Conservation (phyloP, 2,113 vertebrate species). For the Candoia aspera region DNA sequence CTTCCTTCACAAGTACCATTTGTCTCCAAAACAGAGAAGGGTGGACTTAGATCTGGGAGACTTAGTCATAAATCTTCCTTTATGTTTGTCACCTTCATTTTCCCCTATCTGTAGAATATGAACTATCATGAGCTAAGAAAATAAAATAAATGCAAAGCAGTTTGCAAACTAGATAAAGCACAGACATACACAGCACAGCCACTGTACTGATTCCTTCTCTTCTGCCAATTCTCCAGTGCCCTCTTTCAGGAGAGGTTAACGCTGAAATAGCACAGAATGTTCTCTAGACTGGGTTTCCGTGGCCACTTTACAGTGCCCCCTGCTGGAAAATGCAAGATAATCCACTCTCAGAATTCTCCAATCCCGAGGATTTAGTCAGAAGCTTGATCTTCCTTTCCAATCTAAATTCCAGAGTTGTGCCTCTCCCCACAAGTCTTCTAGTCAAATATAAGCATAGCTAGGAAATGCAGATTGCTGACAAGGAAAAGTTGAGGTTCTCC, state of each 20-base stretch:
- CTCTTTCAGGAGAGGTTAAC: background rate
- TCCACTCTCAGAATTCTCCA: background rate
- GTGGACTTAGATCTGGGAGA: background rate
- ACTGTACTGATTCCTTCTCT: background rate
- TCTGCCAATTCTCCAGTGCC: conserved; percentile 14
- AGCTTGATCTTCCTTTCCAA: background rate
- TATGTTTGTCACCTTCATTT: background rate
- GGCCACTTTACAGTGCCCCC: conserved; percentile 1
- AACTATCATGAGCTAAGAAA: background rate
- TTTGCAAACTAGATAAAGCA: background rate
- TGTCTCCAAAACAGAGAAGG: background rate
- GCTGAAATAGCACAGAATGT: conserved; percentile 17
- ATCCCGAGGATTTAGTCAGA: background rate
- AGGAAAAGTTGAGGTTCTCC: conserved; percentile 85
- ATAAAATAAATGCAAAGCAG: background rate
- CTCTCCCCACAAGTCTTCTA: conserved; percentile 11
- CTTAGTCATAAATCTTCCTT: background rate
- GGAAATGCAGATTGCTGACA: conserved; percentile 74
- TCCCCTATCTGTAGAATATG: background rate
- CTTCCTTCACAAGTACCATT: background rate
- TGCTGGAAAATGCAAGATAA: background rate
- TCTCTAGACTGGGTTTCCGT: conserved; percentile 13
- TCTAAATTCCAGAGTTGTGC: background rate
- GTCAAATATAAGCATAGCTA: conserved; percentile 60
- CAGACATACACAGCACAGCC: background rate